Conservation (phyloP, 2,888 invertebrate genomes). For the Dendrolimus pini region DNA sequence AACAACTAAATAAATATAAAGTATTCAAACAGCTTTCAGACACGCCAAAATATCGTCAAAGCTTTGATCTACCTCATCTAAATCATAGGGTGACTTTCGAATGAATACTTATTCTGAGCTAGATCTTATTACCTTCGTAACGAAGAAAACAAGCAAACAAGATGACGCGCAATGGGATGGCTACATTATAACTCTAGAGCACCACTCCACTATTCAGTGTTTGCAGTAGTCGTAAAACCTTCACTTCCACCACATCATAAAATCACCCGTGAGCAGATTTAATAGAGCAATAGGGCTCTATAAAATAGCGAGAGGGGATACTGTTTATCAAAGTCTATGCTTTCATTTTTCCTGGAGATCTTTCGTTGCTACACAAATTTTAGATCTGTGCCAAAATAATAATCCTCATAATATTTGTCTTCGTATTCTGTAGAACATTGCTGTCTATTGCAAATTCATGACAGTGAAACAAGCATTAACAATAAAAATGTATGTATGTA, state of each 20-base stretch:
- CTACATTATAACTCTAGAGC: conserved; percentile 42
- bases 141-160: conserved; percentile 28
- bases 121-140: conserved; percentile 25
- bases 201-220: conserved; percentile 41
- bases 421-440: no score
- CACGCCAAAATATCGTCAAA: conserved; percentile 36
- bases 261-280: conserved; percentile 41
- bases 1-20: conserved; percentile 55
- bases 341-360: no score
- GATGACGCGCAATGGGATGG: conserved; percentile 34
- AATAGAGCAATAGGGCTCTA: conserved; percentile 11
- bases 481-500: no score
- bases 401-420: no score
- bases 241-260: conserved; percentile 53
- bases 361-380: no score
- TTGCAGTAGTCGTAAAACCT: conserved; percentile 50
- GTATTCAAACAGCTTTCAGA: conserved; percentile 48
- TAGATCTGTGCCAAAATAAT: no score
- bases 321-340: not conserved
- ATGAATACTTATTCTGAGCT: not conserved
- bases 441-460: no score
- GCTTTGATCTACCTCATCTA: conserved; percentile 7
- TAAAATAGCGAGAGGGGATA: not conserved
- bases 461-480: no score
- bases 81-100: not conserved